phyloP scores from a whole-genome alignment of 2,113 vertebrate species.

The Gopherus flavomarginatus region DNA sequence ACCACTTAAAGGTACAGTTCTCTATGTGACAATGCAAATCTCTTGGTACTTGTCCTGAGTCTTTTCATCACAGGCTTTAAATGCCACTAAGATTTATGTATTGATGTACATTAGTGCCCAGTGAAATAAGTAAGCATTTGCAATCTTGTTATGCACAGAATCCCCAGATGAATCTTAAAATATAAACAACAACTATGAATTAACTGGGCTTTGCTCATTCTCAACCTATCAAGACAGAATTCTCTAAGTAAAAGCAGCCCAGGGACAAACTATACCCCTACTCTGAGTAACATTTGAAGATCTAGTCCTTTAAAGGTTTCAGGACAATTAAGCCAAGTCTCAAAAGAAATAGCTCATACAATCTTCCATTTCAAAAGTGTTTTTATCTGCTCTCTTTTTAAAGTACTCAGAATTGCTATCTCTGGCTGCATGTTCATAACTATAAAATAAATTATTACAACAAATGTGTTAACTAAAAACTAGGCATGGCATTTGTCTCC shows the following conservation, averaged over 20 bases:
- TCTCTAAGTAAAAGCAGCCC: background rate
- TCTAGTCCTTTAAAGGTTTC: background rate
- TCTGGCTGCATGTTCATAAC: background rate
- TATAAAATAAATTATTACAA: background rate
- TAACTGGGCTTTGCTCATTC: background rate
- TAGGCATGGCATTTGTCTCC: fast-evolving
- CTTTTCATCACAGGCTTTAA: background rate
- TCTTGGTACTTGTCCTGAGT: background rate
- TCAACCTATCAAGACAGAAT: background rate
- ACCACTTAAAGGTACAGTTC: background rate
- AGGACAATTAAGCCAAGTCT: background rate
- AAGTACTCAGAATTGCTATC: background rate
- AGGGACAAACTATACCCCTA: background rate
- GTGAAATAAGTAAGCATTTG: background rate
- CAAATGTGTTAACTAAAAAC: background rate
- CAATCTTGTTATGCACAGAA: background rate
- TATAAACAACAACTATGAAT: background rate
- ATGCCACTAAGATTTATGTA: background rate
- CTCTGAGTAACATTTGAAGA: background rate
- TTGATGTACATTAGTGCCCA: background rate
- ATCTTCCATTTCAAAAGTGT: background rate
- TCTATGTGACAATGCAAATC: background rate
- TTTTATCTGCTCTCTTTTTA: background rate
- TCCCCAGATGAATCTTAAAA: background rate
- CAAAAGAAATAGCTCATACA: background rate